phyloP scores from a whole-genome alignment of 2,113 vertebrate species.

The Laticauda laticaudata region DNA sequence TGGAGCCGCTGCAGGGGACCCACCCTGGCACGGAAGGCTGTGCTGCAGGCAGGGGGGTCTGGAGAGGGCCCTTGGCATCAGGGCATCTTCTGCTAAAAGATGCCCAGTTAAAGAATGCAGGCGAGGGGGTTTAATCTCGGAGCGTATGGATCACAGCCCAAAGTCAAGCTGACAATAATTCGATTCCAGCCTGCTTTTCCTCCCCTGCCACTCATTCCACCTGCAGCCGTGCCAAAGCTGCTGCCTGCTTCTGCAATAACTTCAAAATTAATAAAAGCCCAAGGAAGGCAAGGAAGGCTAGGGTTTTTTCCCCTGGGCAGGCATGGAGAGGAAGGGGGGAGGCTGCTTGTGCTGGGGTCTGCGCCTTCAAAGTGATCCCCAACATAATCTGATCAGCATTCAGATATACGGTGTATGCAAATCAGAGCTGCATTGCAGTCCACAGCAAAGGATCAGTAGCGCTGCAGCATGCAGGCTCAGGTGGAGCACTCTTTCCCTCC shows the following conservation, averaged over 20 bases:
- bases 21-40: background rate
- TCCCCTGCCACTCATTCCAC: background rate
- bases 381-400: background rate
- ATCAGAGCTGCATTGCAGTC: conserved; percentile 15
- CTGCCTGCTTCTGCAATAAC: background rate
- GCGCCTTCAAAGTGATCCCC: background rate
- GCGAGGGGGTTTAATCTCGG: background rate
- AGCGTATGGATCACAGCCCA: background rate
- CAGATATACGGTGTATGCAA: background rate
- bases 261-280: background rate
- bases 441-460: background rate
- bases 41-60: background rate
- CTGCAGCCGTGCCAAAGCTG: background rate
- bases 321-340: background rate
- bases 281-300: background rate
- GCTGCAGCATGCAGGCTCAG: background rate
- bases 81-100: background rate
- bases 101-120: background rate
- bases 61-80: background rate
- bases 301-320: background rate
- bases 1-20: background rate
- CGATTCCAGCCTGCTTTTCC: background rate
- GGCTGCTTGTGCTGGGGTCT: background rate
- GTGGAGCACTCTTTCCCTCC: background rate
- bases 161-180: background rate